Conservation (phyloP, 2,113 vertebrate species). For the Xiphophorus couchianus region DNA sequence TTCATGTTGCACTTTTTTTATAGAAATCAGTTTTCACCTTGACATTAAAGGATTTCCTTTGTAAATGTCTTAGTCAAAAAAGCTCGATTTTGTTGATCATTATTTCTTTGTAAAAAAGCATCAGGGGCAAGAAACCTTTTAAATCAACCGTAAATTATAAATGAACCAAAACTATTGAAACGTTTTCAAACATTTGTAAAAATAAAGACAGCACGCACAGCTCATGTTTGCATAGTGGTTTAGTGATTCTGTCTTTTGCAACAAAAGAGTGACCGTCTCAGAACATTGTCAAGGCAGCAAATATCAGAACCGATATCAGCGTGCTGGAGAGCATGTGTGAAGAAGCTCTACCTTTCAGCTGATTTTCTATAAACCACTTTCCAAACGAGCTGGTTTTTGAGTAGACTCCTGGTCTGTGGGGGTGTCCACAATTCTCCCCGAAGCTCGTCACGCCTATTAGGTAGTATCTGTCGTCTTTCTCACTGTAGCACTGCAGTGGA, state of each 20-base stretch:
- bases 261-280: background rate
- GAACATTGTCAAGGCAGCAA: slow-evolving; percentile 27
- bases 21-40: no score
- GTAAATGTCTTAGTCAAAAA: no score
- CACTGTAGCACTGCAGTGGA: slow-evolving; percentile 82
- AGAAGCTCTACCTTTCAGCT: slow-evolving; percentile 19
- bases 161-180: no score
- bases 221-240: background rate
- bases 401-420: slow-evolving; percentile 78
- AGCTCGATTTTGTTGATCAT: no score
- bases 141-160: no score
- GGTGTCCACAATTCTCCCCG: slow-evolving; percentile 75
- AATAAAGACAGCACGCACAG: background rate
- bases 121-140: no score
- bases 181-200: background rate
- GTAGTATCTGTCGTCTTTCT: slow-evolving; percentile 66
- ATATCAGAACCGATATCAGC: slow-evolving; percentile 35
- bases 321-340: background rate
- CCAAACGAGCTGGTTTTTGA: slow-evolving; percentile 68
- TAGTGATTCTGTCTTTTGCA: slow-evolving; percentile 5
- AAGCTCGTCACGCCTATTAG: slow-evolving; percentile 81
- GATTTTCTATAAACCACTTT: slow-evolving; percentile 48
- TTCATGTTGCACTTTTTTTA: no score
- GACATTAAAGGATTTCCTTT: no score
- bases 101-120: no score